These are phyloP conservation scores for human DNA, from an alignment of 2,113 vertebrate genomes.

Conservation along the genomic window GRCh38 chr3:68046001-68046500, in stretches of 20 bases:
- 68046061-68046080: conserved; percentile 48
- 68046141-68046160: background rate
- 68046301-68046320: background rate
- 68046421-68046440: background rate
- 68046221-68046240: background rate
- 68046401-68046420: background rate
- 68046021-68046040: conserved; percentile 51
- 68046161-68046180: conserved; percentile 36
- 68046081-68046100: conserved; percentile 40
- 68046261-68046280: background rate
- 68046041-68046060: conserved; percentile 35
- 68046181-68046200: conserved; percentile 32
- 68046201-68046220: conserved; percentile 36
- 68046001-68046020: background rate
- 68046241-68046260: background rate
- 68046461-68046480: background rate
- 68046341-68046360: background rate
- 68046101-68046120: background rate
- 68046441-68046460: background rate
- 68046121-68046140: background rate
- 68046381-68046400: background rate
- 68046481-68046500: background rate
- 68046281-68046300: background rate
- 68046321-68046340: background rate
- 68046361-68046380: background rate